Conservation (phyloP, 2,888 invertebrate genomes). For the Julus scandinavius region DNA sequence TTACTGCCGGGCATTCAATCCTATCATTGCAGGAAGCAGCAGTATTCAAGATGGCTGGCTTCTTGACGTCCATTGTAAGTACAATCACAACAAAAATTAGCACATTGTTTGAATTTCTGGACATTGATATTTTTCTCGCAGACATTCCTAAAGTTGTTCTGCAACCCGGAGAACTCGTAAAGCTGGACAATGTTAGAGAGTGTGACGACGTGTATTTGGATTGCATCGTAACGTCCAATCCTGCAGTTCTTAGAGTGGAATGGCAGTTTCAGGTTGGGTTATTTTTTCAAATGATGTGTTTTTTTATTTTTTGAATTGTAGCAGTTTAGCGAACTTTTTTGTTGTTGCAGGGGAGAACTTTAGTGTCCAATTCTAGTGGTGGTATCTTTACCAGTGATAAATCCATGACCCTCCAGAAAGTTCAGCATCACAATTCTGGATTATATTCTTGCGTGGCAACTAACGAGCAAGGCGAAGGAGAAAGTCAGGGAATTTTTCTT, state of each 20-base stretch:
- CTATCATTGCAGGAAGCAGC: constrained; percentile 61
- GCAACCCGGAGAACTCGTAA: constrained; percentile 49
- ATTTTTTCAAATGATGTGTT: background rate
- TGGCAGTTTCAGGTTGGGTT: constrained; percentile 57
- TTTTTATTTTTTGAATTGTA: background rate
- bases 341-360: constrained; percentile 46
- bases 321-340: background rate
- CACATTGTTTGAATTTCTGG: background rate
- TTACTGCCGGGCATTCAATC: constrained; percentile 68
- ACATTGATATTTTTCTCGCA: constrained; percentile 54
- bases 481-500: constrained; percentile 61
- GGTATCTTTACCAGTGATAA: constrained; percentile 61
- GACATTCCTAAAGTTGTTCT: constrained; percentile 48
- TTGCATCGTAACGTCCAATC: constrained; percentile 57
- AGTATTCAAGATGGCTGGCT: constrained; percentile 61
- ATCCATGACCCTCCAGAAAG: constrained; percentile 61
- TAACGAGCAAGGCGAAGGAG: constrained; percentile 61
- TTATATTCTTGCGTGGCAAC: constrained; percentile 61
- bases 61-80: constrained; percentile 62
- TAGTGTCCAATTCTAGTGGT: constrained; percentile 53
- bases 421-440: constrained; percentile 60
- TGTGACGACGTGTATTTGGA: constrained; percentile 82
- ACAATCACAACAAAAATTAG: background rate
- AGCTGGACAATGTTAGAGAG: constrained; percentile 57
- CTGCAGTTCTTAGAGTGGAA: constrained; percentile 54